Evolutionary conservation across 2,888 invertebrate species (phyloP).

Genomic region (Hypomecis atomaria): DNA sequence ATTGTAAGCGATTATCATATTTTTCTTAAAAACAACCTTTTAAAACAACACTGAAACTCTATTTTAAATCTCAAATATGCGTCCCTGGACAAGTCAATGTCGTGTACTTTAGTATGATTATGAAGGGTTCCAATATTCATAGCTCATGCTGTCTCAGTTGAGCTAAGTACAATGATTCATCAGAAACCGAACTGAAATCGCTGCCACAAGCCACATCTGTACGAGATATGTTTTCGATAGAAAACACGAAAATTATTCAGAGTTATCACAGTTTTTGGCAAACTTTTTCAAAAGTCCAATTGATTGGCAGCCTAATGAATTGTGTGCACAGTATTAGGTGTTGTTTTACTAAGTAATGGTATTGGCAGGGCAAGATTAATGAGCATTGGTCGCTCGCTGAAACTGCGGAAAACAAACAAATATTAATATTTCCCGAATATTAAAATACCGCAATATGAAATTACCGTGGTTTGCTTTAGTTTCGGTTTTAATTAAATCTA

Average conservation of each 20-base stretch:
- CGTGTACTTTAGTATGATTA: too few relatives aligned
- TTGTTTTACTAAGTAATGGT: slow-evolving; percentile 37
- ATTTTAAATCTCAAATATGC: too few relatives aligned
- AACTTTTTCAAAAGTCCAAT: slow-evolving; percentile 13
- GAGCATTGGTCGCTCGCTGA: slow-evolving; percentile 30
- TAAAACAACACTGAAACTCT: background rate
- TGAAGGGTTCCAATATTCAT: too few relatives aligned
- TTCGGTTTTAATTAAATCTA: slow-evolving; percentile 23
- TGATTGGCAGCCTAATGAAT: slow-evolving; percentile 47
- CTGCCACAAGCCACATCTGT: too few relatives aligned
- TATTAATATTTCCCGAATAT: slow-evolving; percentile 18
- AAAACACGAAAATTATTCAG: background rate
- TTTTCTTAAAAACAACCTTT: too few relatives aligned
- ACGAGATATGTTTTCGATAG: background rate
- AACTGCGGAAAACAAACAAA: slow-evolving; percentile 24
- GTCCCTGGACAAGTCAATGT: too few relatives aligned
- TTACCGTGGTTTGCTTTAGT: slow-evolving; percentile 22
- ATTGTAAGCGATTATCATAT: too few relatives aligned
- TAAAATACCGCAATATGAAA: slow-evolving; percentile 19
- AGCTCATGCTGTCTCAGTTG: too few relatives aligned
- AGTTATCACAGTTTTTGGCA: slow-evolving; percentile 20
- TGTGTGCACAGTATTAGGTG: slow-evolving; percentile 35
- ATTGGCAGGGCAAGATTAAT: slow-evolving; percentile 35
- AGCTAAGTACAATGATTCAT: too few relatives aligned
- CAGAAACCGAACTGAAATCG: too few relatives aligned